Base-by-base conservation (phyloP, 2,888 invertebrate species). In the Chaitophorus viminalis region DNA sequence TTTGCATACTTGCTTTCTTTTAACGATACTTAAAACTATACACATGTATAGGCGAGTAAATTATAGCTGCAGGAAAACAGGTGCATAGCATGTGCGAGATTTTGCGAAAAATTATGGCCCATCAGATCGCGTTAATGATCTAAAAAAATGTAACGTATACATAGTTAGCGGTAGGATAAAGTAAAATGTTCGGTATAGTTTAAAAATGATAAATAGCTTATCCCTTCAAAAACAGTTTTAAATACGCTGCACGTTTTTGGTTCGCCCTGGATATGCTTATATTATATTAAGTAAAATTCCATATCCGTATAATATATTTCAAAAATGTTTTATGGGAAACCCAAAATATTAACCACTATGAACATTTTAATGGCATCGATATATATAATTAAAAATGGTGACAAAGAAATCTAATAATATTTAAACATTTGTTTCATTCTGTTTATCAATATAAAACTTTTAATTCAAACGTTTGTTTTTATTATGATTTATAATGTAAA, bases 131-230 rank as follows among this genome's bases (percentile, higher is more conserved):
- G 33, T 60, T 87, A 87, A 87, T 87, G 87, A 87, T 74, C 60
- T 81, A 87, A 87, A 87, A 87, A 81, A 87, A 81, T 29, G 2
- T 31, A 18, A 25, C 18, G 29, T 60, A 54, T 25, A 52, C 4
- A 52, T 36, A 31, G 36, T 29, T 25, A 68, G 76, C 84, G 25
- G 68, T 33, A 39, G 29, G 75, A 31, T 60, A 39, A 17, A 5
- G 31, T 14, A 21, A 36, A 79, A 65, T 18, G 31, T 52, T 36
- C 18, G 18, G 85, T 85, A n/a, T n/a, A 33, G 29, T 33, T 79
- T 74, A 65, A 87, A 75, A 79, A 87, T 87, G 87, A 87, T 87
- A 74, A 87, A 87, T 87, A 31, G 60, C 52, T n/a, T n/a, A 33
- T n/a, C 3, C 25, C n/a, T 54, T 29, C 14, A 65, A 31, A 84